phyloP scores from a whole-genome alignment of 2,888 invertebrate genomes.

The Operophtera brumata region DNA sequence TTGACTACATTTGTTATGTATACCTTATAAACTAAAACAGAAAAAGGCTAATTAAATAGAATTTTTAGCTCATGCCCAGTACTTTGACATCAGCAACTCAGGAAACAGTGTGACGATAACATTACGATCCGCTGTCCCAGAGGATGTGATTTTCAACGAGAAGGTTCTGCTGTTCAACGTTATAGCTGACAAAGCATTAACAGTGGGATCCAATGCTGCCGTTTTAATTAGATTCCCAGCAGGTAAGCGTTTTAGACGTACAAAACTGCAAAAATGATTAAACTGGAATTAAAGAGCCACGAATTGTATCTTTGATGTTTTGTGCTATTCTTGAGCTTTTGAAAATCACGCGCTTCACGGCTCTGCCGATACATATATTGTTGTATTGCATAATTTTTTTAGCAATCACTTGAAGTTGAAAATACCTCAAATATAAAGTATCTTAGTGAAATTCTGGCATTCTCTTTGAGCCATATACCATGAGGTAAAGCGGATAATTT shows the following conservation, averaged over 20 bases:
- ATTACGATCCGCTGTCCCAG: slow-evolving; percentile 46
- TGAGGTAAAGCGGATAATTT: slow-evolving; percentile 13
- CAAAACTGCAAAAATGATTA: background rate
- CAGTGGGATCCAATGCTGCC: slow-evolving; percentile 54
- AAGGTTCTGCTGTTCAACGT: slow-evolving; percentile 58
- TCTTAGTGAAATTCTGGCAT: background rate
- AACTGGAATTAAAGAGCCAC: too few relatives aligned
- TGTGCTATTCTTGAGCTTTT: background rate
- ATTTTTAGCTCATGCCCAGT: slow-evolving; percentile 51
- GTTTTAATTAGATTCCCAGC: slow-evolving; percentile 48
- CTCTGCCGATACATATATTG: background rate
- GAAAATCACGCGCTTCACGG: background rate
- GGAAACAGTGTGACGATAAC: slow-evolving; percentile 41
- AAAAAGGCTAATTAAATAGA: background rate
- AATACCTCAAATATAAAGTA: background rate
- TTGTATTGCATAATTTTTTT: background rate
- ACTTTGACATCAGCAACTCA: slow-evolving; percentile 41
- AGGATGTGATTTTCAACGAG: slow-evolving; percentile 55
- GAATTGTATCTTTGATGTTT: too few relatives aligned
- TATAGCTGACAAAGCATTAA: slow-evolving; percentile 51
- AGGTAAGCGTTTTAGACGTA: slow-evolving; percentile 37
- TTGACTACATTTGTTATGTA: background rate
- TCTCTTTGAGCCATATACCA: background rate
- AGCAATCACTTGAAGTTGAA: background rate
- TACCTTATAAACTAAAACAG: background rate